Conservation (phyloP, 2,113 vertebrate species). For the Cheirogaleus medius region DNA sequence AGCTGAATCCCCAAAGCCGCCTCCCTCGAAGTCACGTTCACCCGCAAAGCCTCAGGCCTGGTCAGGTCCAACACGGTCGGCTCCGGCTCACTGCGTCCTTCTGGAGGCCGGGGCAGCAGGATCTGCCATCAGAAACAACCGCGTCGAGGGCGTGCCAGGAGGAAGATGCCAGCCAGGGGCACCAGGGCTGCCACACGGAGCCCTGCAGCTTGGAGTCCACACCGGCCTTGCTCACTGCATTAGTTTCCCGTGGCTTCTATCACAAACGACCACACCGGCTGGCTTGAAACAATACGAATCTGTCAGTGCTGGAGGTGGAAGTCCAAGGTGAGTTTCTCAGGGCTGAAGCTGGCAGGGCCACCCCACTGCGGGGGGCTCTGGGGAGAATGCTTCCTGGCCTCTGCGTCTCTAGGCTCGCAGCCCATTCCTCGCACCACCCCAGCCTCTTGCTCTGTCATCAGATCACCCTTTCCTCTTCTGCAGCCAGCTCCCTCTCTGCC, state of each 20-base stretch:
- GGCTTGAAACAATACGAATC: neutral
- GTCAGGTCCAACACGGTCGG: conserved; percentile 87
- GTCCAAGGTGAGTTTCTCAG: neutral
- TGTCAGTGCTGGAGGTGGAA: neutral
- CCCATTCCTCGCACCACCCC: neutral
- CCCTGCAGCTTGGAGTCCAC: neutral
- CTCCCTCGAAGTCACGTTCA: conserved; percentile 88
- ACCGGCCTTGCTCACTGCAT: neutral
- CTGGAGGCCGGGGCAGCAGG: conserved; percentile 86
- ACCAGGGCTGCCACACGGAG: neutral
- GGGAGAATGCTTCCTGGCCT: neutral
- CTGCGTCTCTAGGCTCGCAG: neutral
- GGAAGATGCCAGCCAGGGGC: neutral
- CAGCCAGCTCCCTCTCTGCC: neutral
- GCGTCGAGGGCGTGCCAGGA: neutral
- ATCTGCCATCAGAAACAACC: conserved; percentile 84
- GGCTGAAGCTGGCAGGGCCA: neutral
- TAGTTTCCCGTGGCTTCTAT: neutral
- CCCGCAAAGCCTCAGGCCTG: conserved; percentile 88
- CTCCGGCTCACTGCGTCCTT: conserved; percentile 82
- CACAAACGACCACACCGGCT: neutral
- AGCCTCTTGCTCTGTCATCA: neutral
- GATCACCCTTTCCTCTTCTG: neutral
- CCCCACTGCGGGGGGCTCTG: neutral
- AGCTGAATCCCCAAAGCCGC: conserved; percentile 91